phyloP scores from a whole-genome alignment of 2,113 vertebrate genomes.

The Hystrix cristata region DNA sequence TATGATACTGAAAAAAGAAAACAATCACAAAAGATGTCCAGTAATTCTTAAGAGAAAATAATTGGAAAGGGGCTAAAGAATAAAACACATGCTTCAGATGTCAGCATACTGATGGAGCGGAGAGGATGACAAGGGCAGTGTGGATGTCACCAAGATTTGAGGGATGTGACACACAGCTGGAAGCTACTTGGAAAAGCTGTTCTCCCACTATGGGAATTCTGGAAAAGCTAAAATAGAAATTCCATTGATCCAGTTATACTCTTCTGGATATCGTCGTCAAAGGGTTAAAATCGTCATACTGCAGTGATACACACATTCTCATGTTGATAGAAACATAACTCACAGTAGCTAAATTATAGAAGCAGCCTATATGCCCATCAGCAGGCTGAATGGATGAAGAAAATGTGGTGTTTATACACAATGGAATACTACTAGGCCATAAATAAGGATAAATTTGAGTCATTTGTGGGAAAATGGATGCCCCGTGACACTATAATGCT shows the following conservation, averaged over 20 bases:
- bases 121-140: background rate
- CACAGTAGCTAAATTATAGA: background rate
- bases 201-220: background rate
- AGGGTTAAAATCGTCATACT: background rate
- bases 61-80: background rate
- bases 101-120: background rate
- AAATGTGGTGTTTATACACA: background rate
- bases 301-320: background rate
- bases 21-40: background rate
- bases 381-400: background rate
- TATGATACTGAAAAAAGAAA: background rate
- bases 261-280: background rate
- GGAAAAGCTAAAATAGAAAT: background rate
- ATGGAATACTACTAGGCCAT: background rate
- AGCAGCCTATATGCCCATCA: background rate
- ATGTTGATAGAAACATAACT: background rate
- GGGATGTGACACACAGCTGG: background rate
- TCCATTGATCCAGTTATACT: background rate
- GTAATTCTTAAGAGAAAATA: slow-evolving; percentile 26
- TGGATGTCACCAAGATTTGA: background rate
- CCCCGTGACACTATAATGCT: background rate
- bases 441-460: background rate
- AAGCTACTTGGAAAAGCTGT: background rate
- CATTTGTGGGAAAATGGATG: background rate
- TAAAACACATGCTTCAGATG: background rate